Evolutionary conservation across 2,113 vertebrate species (phyloP).

Genomic region (Chaetorhynchus papuensis): DNA sequence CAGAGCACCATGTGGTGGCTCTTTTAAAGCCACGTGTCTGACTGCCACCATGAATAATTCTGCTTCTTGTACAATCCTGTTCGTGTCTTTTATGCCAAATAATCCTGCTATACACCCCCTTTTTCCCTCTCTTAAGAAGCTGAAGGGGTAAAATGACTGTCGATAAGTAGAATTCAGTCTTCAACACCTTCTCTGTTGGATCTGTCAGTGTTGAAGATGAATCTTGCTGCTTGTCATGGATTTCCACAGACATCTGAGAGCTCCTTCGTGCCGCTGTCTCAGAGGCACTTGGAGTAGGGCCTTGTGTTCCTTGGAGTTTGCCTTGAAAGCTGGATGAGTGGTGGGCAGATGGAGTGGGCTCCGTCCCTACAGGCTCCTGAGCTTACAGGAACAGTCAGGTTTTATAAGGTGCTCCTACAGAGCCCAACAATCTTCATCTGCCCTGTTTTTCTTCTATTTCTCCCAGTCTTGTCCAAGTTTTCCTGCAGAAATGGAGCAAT

Average conservation of each 20-base stretch:
- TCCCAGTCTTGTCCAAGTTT: not conserved
- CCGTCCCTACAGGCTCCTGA: not conserved
- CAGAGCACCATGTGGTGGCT: not conserved
- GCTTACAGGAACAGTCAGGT: not conserved
- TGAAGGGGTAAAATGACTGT: not conserved
- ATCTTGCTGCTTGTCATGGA: not conserved
- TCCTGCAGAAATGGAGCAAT: not conserved
- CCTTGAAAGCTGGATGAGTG: not conserved
- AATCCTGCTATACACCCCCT: not conserved
- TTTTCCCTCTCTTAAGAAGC: not conserved
- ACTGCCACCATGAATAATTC: not conserved
- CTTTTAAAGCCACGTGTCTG: not conserved
- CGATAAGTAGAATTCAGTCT: not conserved
- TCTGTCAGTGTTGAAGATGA: not conserved
- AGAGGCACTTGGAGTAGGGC: not conserved
- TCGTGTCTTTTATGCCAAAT: not conserved
- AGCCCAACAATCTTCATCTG: not conserved
- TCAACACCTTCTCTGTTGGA: not conserved
- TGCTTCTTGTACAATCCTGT: not conserved
- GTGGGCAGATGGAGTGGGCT: not conserved
- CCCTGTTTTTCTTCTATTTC: not conserved
- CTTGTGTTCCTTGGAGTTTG: not conserved
- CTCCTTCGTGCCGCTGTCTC: accelerated
- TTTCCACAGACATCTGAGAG: not conserved
- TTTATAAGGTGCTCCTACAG: not conserved